Base-by-base conservation (phyloP, 2,888 invertebrate species). In the Campopleginae sp. region DNA sequence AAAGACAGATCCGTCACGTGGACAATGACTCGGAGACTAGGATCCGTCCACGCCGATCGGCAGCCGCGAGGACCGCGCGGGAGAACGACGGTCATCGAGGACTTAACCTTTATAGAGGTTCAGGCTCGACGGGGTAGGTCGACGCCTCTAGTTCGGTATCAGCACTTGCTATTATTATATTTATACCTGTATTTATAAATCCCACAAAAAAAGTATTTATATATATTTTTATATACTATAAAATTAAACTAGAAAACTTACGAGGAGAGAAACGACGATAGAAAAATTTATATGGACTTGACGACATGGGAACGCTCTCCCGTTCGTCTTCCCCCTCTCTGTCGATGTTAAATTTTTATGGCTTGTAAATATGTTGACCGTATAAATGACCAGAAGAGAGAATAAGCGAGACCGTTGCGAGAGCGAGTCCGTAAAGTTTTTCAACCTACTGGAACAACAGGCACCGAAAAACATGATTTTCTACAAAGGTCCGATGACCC, bases 1-100 rank as follows among this genome's bases (percentile, higher is more conserved):
- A 93, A 92, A 92, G 90, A 91, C 90, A 72, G 71, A 92, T 92
- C 90, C 91, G 92, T 92, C 92, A 90, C 86, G 87, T 71, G 79
- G 89, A 89, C 91, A 90, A 89, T 90, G 90, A 91, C 90, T 88
- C 88, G 82, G 74, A 86, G 88, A 88, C 88, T 83, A 81, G 89
- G 88, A 88, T 90, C 88, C 89, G 89, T 89, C 85, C 85, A 86
- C 84, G 84, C 82, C 12, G 58, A 58, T 58, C 87, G 88, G 75
- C 42, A n/a, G 17, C 46, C 19, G 42, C 51, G 70, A 65, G 68
- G 33, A 54, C 71, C 61, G 33, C 61, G 38, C 61, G n/a, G n/a
- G n/a, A n/a, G 68, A 38, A 71, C 85, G 76, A 82, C 80, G 85
- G 85, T 86, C 87, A 83, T 75, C 71, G 54, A 85, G 87, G 87